Conservation (phyloP, 92 coral and sea anemone genomes). For the Parazoanthus swiftii region DNA sequence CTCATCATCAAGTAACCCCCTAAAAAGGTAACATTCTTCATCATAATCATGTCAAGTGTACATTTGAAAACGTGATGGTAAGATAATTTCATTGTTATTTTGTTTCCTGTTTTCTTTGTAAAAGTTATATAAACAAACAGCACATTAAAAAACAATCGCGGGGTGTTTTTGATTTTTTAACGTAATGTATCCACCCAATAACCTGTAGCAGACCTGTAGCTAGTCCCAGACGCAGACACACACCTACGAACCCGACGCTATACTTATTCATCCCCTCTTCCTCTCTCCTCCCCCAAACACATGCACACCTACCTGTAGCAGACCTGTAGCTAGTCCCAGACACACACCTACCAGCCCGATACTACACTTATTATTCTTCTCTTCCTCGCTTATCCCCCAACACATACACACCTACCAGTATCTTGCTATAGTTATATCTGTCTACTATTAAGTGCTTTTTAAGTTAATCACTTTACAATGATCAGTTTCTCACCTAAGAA, state of each 20-base stretch:
- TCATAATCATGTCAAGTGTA: neutral
- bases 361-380: no score
- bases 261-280: no score
- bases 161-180: no score
- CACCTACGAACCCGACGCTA: neutral
- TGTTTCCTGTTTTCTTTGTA: no score
- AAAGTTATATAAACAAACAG: no score
- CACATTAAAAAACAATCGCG: neutral
- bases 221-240: neutral
- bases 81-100: neutral
- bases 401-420: no score
- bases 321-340: neutral
- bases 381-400: no score
- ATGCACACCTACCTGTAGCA: no score
- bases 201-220: no score
- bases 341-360: neutral
- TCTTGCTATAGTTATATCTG: neutral
- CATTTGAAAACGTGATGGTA: neutral
- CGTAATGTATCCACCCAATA: no score
- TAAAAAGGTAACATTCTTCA: constrained; percentile 28
- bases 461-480: neutral
- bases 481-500: constrained; percentile 70
- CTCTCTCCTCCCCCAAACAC: no score
- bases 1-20: constrained; percentile 91
- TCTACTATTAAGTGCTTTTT: neutral